phyloP scores from a whole-genome alignment of 2,113 vertebrate genomes.

The Colinus virginianus region DNA sequence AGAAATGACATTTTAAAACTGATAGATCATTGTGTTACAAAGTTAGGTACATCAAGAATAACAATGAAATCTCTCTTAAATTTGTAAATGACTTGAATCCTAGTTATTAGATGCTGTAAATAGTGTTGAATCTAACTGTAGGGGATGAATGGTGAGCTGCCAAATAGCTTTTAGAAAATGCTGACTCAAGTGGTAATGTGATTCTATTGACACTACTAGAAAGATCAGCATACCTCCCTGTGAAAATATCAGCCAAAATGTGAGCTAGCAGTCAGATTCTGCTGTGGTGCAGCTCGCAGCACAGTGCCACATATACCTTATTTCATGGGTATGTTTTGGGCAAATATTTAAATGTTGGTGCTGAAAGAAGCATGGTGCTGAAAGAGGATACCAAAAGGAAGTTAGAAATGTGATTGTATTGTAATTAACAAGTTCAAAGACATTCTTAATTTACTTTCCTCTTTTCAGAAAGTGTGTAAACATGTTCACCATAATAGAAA shows the following conservation, averaged over 20 bases:
- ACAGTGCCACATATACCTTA: neutral
- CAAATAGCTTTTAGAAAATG: conserved; percentile 61
- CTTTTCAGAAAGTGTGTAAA: neutral
- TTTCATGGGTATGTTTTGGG: neutral
- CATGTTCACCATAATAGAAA: neutral
- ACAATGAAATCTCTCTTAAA: neutral
- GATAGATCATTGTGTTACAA: neutral
- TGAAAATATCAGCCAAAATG: conserved; percentile 63
- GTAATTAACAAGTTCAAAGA: neutral
- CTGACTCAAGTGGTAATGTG: conserved; percentile 66
- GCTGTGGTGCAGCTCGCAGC: conserved; percentile 5
- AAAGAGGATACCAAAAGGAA: neutral
- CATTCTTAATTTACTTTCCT: neutral
- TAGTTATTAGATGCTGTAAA: conserved; percentile 36
- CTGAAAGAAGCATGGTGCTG: neutral
- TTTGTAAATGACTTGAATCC: neutral
- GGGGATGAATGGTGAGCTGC: conserved; percentile 47
- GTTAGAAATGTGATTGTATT: neutral
- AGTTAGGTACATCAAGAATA: neutral
- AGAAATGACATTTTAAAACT: neutral
- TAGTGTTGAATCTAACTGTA: conserved; percentile 2
- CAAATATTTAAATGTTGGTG: neutral
- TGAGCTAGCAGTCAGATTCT: neutral
- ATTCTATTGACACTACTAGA: conserved; percentile 67
- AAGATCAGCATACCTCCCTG: conserved; percentile 59